Percentiles rank a stretch among this genome's conserved stretches.
Conservation (phyloP, 2,797 vertebrate species). For the Rhinogobio ventralis region DNA sequence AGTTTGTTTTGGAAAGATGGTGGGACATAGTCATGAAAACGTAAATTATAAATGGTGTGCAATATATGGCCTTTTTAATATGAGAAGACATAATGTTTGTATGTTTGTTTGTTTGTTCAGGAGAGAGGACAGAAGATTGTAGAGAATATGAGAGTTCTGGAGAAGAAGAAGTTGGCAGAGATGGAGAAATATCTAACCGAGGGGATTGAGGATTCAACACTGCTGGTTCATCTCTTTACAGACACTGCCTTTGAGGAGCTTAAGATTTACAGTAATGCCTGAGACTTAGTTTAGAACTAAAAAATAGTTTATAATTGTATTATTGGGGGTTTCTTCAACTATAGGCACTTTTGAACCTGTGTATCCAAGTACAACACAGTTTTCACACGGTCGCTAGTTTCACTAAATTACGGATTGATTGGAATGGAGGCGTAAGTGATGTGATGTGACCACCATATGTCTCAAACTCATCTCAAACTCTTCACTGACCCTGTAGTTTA, state of each 20-base stretch:
- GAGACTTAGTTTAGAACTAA: slow-evolving; percentile 15
- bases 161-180: slow-evolving; percentile 81
- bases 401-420: not conserved
- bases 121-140: slow-evolving; percentile 81
- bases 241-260: slow-evolving; percentile 83
- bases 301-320: fast-evolving
- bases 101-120: slow-evolving; percentile 68
- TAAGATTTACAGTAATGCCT: slow-evolving; percentile 76
- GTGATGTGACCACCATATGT: not conserved
- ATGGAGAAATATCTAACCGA: slow-evolving; percentile 83
- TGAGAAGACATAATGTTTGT: not conserved
- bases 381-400: not conserved
- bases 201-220: slow-evolving; percentile 72
- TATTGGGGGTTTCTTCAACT: not conserved
- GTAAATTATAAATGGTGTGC: not conserved
- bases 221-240: slow-evolving; percentile 82
- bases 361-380: not conserved
- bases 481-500: not conserved
- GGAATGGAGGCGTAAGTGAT: not conserved
- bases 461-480: not conserved
- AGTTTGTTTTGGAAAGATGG: not conserved
- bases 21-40: not conserved
- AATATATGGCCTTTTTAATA: not conserved
- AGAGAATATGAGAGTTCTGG: slow-evolving; percentile 80
- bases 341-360: not conserved